Conservation (phyloP, 2,113 vertebrate genomes). For the Ancistrus triradiatus region DNA sequence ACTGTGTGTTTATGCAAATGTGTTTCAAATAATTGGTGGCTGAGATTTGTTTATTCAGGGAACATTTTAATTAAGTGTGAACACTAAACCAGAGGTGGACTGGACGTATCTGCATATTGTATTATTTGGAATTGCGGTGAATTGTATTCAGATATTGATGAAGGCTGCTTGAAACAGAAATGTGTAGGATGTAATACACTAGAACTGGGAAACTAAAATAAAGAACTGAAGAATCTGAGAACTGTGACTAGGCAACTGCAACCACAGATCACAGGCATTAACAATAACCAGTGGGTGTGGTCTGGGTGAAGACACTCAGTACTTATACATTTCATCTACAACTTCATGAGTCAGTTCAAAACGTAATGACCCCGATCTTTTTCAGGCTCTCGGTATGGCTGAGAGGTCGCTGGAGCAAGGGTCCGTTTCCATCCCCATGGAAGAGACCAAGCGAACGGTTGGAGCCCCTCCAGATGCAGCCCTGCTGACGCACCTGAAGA, state of each 20-base stretch:
- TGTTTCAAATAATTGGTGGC: too few species aligned
- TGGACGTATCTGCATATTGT: too few species aligned
- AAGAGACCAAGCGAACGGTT: constrained; percentile 77
- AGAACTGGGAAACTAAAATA: constrained; percentile 8
- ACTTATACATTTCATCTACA: not conserved
- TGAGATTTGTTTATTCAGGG: too few species aligned
- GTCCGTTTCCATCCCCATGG: constrained; percentile 82
- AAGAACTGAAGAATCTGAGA: not conserved
- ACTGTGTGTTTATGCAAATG: too few species aligned
- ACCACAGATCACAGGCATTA: not conserved
- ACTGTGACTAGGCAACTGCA: not conserved
- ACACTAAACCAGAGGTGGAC: too few species aligned
- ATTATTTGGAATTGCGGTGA: too few species aligned
- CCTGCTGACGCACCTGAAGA: constrained; percentile 91
- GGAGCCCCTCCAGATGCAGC: constrained; percentile 74
- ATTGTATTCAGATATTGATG: too few species aligned
- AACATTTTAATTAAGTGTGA: too few species aligned
- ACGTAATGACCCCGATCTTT: not conserved
- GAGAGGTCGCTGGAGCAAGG: constrained; percentile 72
- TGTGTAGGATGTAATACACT: too few species aligned
- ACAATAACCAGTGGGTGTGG: not conserved
- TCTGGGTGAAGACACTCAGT: not conserved
- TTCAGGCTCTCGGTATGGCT: constrained; percentile 74
- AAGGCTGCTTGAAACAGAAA: not conserved
- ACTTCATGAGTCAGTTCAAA: not conserved